phyloP scores from a whole-genome alignment of 1,140 invertebrate species.

The Elymnias hypermnestra region DNA sequence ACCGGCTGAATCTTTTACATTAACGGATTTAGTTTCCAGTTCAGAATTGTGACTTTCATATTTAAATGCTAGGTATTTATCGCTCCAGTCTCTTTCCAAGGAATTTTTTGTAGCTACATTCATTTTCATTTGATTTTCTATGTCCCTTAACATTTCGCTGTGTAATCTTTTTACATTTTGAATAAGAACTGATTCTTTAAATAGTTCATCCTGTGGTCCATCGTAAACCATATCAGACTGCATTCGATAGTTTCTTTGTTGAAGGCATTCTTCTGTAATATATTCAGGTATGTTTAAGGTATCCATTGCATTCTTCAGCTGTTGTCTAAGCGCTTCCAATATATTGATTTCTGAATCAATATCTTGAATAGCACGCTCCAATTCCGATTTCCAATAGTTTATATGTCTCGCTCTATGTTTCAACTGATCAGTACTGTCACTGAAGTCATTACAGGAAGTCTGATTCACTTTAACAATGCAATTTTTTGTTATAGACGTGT shows the following conservation, averaged over 20 bases:
- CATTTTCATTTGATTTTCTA: conserved; percentile 83
- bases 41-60: conserved; percentile 81
- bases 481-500: conserved; percentile 61
- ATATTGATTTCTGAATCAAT: conserved; percentile 80
- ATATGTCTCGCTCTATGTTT: conserved; percentile 78
- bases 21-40: conserved; percentile 78
- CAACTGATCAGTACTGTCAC: conserved; percentile 79
- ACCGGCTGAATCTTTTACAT: conserved; percentile 83
- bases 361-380: conserved; percentile 79
- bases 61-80: conserved; percentile 87
- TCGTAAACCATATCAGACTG: conserved; percentile 88
- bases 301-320: conserved; percentile 79
- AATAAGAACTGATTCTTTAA: conserved; percentile 81
- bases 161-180: conserved; percentile 76
- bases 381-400: conserved; percentile 81
- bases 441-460: conserved; percentile 51
- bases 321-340: conserved; percentile 77
- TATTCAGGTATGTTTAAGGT: conserved; percentile 79
- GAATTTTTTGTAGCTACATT: conserved; percentile 84
- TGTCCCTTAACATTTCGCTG: conserved; percentile 77
- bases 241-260: conserved; percentile 81
- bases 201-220: conserved; percentile 85
- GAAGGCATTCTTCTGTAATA: conserved; percentile 82
- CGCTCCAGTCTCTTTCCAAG: conserved; percentile 90
- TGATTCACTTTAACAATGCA: conserved; percentile 65